Evolutionary conservation across 2,113 vertebrate species (phyloP), one percentile per base, ranked within the genome.

Genomic region (Oophaga pumilio): DNA sequence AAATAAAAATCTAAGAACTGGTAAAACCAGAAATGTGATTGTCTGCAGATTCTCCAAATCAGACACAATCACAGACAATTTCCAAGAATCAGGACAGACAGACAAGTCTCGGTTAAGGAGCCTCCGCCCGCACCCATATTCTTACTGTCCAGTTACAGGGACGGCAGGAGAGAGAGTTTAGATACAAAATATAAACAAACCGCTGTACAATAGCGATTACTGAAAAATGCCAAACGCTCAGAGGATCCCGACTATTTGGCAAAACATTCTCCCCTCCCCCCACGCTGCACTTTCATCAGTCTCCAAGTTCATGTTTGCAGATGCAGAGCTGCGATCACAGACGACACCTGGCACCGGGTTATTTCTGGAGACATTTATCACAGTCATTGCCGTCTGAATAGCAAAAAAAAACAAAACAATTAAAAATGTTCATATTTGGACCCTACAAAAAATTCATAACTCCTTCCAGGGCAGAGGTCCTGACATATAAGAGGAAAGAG

Each of bases 21-120:
- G 59, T 60, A 82, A 66, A 82, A 82, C 79, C 60, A 22, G 79
- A 82, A 64, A 43, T 7, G n/a, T 57, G 20, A 81, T 11, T 6
- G 28, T 49, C 8, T 11, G 24, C 0, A 43, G 15, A 6, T 33
- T 8, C 26, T 33, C 0, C 28, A 80, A 60, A 79, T 15, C 8
- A 2, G 2, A 24, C 14, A n/a, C 52, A 79, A 57, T 79, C 76
- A 57, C 22, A 57, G 50, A 24, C n/a, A 17, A 56, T 28, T 6
- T 1, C 76, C 10, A 6, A 76, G 28, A 59, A 81, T 49, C 17
- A 66, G 4, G 28, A 20, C 2, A 20, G 22, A 49, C 13, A 2
- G 6, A 20, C 50, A n/a, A 5, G 18, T 49, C 10, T 22, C 10
- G 53, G 22, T 22, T 43, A 10, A 24, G 76, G 64, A 2, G 1